These are phyloP conservation scores for Anthophora plumipes DNA, from an alignment of 2,888 invertebrate species.

Conservation along the genomic window DNA sequence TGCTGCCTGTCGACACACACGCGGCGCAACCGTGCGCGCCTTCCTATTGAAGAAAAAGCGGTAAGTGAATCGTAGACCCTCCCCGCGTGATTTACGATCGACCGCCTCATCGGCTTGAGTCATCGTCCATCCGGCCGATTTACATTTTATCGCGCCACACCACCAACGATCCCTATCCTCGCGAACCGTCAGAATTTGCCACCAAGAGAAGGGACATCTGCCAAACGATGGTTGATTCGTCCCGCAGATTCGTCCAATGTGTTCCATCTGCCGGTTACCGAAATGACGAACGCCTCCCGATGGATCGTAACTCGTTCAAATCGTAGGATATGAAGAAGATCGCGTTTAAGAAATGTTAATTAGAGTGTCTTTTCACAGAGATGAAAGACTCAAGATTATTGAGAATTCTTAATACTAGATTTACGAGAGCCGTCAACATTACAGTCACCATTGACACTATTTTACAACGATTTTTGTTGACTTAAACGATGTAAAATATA, in stretches of 20 bases:
- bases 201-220: slow-evolving; percentile 73
- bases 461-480: no score
- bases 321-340: neutral
- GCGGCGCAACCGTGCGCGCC: neutral
- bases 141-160: slow-evolving; percentile 48
- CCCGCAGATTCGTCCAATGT: slow-evolving; percentile 67
- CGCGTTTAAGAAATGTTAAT: slow-evolving; percentile 31
- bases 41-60: slow-evolving; percentile 34
- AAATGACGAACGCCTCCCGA: slow-evolving; percentile 76
- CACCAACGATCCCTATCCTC: neutral
- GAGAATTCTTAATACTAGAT: no score
- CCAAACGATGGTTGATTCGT: slow-evolving; percentile 61
- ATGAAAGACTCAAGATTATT: neutral
- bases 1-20: slow-evolving; percentile 36
- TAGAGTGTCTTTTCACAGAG: neutral
- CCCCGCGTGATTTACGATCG: slow-evolving; percentile 51
- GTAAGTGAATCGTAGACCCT: slow-evolving; percentile 49
- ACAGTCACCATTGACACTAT: no score
- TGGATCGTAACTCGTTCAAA: slow-evolving; percentile 49
- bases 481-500: no score
- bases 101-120: slow-evolving; percentile 22
- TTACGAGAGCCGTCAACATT: no score
- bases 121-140: slow-evolving; percentile 45
- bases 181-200: slow-evolving; percentile 40
- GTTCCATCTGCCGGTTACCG: slow-evolving; percentile 75